Conservation (phyloP, 2,888 invertebrate species). For the Andrena haemorrhoa region DNA sequence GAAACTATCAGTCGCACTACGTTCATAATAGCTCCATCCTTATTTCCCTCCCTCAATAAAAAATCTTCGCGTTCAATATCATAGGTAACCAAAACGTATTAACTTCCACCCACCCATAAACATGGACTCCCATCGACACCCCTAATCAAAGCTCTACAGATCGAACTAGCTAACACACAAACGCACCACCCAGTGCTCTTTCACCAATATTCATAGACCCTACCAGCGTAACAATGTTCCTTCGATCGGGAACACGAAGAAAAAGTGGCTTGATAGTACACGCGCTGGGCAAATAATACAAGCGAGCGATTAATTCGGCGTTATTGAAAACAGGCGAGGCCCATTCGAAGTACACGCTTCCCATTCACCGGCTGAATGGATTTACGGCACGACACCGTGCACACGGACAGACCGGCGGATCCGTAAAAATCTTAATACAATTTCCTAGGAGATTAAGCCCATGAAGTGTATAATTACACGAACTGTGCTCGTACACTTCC, state of each 20-base stretch:
- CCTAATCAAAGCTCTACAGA: background rate
- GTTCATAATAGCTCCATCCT: too few relatives aligned
- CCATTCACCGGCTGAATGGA: constrained; percentile 30
- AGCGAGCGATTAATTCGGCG: constrained; percentile 44
- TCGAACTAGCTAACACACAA: background rate
- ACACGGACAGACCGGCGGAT: constrained; percentile 13
- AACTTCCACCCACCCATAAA: background rate
- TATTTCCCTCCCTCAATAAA: background rate
- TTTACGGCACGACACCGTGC: constrained; percentile 36
- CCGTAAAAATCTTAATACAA: constrained; percentile 70
- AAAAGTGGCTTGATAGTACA: background rate
- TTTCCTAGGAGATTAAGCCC: constrained; percentile 70
- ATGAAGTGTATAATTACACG: constrained; percentile 68
- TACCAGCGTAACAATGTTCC: background rate
- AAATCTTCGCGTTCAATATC: background rate
- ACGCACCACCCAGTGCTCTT: background rate
- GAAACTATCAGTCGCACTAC: too few relatives aligned
- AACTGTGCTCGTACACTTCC: constrained; percentile 61
- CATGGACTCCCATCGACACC: background rate
- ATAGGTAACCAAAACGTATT: background rate
- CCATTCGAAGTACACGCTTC: constrained; percentile 28
- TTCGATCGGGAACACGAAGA: background rate
- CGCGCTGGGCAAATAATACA: constrained; percentile 29
- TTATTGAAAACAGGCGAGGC: constrained; percentile 46
- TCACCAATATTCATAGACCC: constrained; percentile 3